These are phyloP conservation scores for Gallinago jamesoni DNA, from an alignment of 2,113 vertebrate genomes.

Conservation along the genomic window DNA sequence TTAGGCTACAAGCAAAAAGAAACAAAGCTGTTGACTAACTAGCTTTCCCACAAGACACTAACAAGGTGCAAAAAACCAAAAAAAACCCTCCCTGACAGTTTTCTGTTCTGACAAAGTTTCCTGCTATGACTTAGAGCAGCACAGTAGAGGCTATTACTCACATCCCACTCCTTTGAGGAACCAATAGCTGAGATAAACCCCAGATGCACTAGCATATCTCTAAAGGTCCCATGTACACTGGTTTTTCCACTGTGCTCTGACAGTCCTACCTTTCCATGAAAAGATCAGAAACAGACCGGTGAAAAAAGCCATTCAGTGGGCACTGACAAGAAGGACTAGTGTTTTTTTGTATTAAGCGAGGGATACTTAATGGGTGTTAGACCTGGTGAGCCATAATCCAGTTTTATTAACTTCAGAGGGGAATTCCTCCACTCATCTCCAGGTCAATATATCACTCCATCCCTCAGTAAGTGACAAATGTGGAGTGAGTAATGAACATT, in stretches of 20 bases:
- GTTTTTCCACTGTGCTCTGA: neutral
- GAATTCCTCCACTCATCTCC: neutral
- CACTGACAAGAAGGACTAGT: neutral
- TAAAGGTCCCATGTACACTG: neutral
- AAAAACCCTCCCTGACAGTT: neutral
- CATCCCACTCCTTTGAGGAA: neutral
- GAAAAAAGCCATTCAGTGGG: neutral
- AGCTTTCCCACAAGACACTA: neutral
- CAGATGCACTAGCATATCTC: neutral
- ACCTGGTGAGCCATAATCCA: neutral
- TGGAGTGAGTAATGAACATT: neutral
- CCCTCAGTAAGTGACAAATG: neutral
- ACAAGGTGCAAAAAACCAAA: neutral
- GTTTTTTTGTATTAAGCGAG: neutral
- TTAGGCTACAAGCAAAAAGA: neutral
- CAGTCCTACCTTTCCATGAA: neutral
- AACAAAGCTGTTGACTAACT: neutral
- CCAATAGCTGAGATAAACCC: neutral
- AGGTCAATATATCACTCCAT: neutral
- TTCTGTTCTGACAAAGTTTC: neutral
- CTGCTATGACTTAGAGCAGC: constrained; percentile 8
- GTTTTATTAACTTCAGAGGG: neutral
- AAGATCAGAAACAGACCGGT: neutral
- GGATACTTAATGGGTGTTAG: neutral
- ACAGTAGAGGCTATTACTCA: neutral